Evolutionary conservation across 2,113 vertebrate genomes (phyloP), one percentile per base, ranked within the genome.

Genomic region (Microcebus murinus): DNA sequence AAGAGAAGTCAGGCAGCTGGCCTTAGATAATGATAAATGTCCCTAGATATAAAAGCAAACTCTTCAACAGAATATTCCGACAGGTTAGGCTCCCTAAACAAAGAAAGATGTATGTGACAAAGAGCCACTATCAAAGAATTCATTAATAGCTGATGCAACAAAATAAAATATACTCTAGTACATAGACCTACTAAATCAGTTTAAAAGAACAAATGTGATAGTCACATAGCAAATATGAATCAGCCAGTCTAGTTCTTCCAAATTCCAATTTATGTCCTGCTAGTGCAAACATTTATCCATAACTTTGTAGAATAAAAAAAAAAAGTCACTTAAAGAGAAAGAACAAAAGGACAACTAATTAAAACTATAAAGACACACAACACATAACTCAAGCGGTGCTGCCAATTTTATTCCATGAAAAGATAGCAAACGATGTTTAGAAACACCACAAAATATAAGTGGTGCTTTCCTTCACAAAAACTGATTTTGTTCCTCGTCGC

Each of bases 11-110:
- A 98, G 98, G 98, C 99, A 98, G 98, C 98, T 98, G 98, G 98
- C 97, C 97, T 98, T 98, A 90, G 98, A 98, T 98, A 99, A 99
- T 98, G 99, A 99, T 98, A 99, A 99, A 98, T 85, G 61, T 97
- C 97, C 86, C 94, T 92, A 98, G 94, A 98, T 87, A 97, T 92
- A 67, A 96, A 97, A 98, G 97, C 71, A 97, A 96, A 85, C 68
- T 97, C 71, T 84, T 97, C 90, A 95, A 90, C 21, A 96, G 88
- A 83, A 39, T 93, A 94, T 95, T 94, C 87, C 97, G 97, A 85
- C 74, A 7, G 9, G 63, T 93, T 90, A 84, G 77, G 55, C 97
- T 73, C 86, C 71, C 71, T 81, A 27, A 42, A 73, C 17, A 27
- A 50, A 76, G 42, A 85, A 91, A 97, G 52, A 95, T 45, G 12